Evolutionary conservation across 2,888 invertebrate genomes (phyloP).

Genomic region (Caenorhabditis zanzibari): DNA sequence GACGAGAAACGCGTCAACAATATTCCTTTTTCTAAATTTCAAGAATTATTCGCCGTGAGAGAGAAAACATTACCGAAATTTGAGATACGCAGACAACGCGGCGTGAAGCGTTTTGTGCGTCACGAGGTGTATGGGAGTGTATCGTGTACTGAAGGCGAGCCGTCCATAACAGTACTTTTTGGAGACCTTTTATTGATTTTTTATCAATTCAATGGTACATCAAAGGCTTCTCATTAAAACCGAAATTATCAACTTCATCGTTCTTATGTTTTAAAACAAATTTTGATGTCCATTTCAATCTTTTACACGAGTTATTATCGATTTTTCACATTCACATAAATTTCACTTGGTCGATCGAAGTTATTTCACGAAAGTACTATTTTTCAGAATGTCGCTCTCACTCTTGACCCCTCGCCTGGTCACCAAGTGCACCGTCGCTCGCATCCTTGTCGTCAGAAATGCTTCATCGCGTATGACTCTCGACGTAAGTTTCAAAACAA

Average conservation of each 20-base stretch:
- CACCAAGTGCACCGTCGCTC: slow-evolving; percentile 69
- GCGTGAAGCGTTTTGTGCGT: slow-evolving; percentile 55
- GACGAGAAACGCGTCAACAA: no score
- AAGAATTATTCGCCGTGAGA: background rate
- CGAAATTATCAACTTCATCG: no score
- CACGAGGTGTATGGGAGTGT: slow-evolving; percentile 58
- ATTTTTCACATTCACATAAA: no score
- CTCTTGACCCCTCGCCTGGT: slow-evolving; percentile 76
- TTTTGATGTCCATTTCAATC: no score
- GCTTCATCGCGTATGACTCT: slow-evolving; percentile 61
- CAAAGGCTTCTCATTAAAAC: no score
- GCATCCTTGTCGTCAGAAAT: slow-evolving; percentile 71
- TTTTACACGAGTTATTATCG: no score
- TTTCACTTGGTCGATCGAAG: no score
- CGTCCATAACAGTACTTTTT: slow-evolving; percentile 56
- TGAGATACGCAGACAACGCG: slow-evolving; percentile 35
- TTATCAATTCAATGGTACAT: no score
- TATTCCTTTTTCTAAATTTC: no score
- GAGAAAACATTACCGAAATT: background rate
- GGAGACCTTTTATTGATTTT: slow-evolving; percentile 24
- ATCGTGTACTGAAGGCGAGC: slow-evolving; percentile 41
- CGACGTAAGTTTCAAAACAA: slow-evolving; percentile 19
- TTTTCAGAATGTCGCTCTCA: slow-evolving; percentile 78
- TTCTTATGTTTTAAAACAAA: no score
- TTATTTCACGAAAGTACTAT: background rate